Evolutionary conservation across 2,888 invertebrate species (phyloP).

Genomic region (Tupiocoris notatus): DNA sequence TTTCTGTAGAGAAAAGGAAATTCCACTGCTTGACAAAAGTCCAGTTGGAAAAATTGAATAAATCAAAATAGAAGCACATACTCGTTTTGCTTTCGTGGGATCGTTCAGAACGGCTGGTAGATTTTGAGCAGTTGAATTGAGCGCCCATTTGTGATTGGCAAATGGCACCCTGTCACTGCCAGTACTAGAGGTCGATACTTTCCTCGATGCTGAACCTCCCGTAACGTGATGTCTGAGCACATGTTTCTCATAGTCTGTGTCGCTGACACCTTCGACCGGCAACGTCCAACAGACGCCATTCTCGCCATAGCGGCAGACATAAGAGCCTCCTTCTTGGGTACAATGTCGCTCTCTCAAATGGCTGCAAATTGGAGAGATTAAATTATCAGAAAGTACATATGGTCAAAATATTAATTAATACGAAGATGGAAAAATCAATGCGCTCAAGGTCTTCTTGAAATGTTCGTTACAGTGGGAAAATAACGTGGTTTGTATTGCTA

Average conservation of each 20-base stretch:
- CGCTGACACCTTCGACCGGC: conserved; percentile 85
- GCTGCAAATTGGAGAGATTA: conserved; percentile 56
- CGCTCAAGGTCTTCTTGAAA: too few relatives aligned
- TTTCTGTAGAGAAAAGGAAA: conserved; percentile 52
- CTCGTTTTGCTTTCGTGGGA: conserved; percentile 85
- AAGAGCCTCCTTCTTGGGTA: conserved; percentile 80
- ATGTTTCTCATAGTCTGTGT: conserved; percentile 84
- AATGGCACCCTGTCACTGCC: conserved; percentile 44
- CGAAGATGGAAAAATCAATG: too few relatives aligned
- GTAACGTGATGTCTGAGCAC: conserved; percentile 55
- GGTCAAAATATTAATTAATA: too few relatives aligned
- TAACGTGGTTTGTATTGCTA: too few relatives aligned
- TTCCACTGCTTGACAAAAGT: too few relatives aligned
- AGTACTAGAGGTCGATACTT: conserved; percentile 53
- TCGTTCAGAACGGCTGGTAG: conserved; percentile 94
- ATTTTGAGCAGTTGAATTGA: conserved; percentile 89
- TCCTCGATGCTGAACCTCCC: conserved; percentile 44
- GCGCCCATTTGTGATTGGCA: conserved; percentile 64
- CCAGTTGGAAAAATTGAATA: background rate
- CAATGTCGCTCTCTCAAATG: conserved; percentile 79
- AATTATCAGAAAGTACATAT: background rate
- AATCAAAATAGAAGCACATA: conserved; percentile 54
- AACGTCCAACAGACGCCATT: conserved; percentile 82
- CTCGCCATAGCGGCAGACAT: conserved; percentile 82
- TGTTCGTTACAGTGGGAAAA: too few relatives aligned